Evolutionary conservation across 2,797 vertebrate species (phyloP).

Genomic region (Peromyscus attwateri): DNA sequence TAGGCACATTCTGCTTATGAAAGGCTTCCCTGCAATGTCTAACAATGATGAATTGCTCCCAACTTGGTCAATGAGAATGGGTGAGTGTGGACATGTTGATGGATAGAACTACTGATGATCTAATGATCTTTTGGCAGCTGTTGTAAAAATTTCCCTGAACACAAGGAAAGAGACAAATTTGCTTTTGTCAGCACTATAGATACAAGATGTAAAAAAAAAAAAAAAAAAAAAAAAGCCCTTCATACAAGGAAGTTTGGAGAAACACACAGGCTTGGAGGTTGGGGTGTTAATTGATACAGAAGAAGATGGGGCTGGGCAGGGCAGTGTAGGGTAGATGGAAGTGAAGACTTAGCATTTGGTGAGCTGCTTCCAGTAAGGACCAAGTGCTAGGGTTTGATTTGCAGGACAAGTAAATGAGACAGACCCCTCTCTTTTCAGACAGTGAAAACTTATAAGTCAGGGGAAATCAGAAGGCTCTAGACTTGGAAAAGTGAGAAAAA

Average conservation of each 20-base stretch:
- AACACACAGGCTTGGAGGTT: not conserved
- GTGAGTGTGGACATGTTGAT: not conserved
- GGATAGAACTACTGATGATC: not conserved
- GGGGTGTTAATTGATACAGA: not conserved
- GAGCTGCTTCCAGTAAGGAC: not conserved
- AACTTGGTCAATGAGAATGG: slow-evolving; percentile 36
- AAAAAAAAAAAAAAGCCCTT: not conserved
- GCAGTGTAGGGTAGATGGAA: accelerated
- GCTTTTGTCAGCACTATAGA: not conserved
- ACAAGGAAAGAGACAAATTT: not conserved
- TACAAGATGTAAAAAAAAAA: not conserved
- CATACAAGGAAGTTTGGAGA: not conserved
- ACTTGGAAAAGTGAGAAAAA: not conserved
- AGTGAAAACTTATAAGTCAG: not conserved
- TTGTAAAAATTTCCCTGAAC: not conserved
- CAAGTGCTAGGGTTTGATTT: not conserved
- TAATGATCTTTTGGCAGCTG: not conserved
- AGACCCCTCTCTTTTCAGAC: not conserved
- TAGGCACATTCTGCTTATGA: not conserved
- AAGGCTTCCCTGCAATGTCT: slow-evolving; percentile 16
- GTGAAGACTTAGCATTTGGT: not conserved
- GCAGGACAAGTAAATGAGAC: not conserved
- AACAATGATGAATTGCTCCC: slow-evolving; percentile 55
- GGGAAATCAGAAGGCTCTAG: not conserved
- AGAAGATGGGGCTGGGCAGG: accelerated